Base-by-base conservation (phyloP, 2,888 invertebrate genomes). In the Limnephilus lunatus region DNA sequence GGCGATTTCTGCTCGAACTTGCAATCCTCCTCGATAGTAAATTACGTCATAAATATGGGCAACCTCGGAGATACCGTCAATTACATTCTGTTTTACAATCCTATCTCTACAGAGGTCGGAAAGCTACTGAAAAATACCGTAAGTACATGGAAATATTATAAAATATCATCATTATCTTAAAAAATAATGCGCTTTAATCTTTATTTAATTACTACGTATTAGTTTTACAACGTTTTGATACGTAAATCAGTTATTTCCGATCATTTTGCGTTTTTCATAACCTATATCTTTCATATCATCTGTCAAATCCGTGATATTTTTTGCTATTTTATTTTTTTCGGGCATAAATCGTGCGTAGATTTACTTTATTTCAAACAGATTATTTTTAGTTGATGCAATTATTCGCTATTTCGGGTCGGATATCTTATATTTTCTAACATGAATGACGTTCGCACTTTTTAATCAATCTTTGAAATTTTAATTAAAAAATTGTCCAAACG, bases 71-170 rank as follows among this genome's bases (percentile, higher is more conserved):
- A 95, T 92, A 94, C 94, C 35, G 93, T 95, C 91, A 95, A 95
- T 94, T 95, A 95, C 93, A 94, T 95, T 35, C 93, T 95, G 25
- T 95, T 95, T 93, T 95, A 95, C 92, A 95, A 96, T 94, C 95
- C 95, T 12, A 90, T 95, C 19, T 95, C 95, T 7, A 94, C 94
- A 94, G 93, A 94, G 25, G 94, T 95, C 7, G 94, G 93, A 35
- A 93, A 93, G 68, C 89, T 94, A 31, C 94, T 94, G 19, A 94
- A 94, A 92, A 94, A 94, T 31, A 93, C 95, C 91, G 95, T 95
- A 94, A 94, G 94, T 94, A 92, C 80, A 87, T 1, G 1, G 19
- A 68, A 68, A 68, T 68, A 1, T 53, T 68, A 68, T 68, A 3
- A 68, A 68, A 68, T 68, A 19, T 68, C 53, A 68, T 25, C 53